Percentiles rank a stretch among this genome's conserved stretches.
Conservation (phyloP, 2,113 vertebrate species). For the Charina bottae region DNA sequence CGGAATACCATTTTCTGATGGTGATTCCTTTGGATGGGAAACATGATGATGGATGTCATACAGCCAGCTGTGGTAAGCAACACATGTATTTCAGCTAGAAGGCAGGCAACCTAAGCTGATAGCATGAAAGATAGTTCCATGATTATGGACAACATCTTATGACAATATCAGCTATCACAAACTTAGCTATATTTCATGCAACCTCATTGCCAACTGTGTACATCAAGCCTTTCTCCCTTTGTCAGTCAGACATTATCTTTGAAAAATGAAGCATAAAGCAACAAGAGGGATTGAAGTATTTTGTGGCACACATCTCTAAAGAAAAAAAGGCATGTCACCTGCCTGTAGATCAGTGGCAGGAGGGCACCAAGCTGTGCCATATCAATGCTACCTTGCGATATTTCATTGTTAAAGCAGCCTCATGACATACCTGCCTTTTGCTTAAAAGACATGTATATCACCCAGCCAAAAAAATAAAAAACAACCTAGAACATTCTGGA, state of each 20-base stretch:
- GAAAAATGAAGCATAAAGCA: slow-evolving; percentile 46
- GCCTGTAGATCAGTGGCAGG: slow-evolving; percentile 51
- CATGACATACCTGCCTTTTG: slow-evolving; percentile 60
- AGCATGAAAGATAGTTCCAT: slow-evolving; percentile 42
- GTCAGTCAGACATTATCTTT: slow-evolving; percentile 47
- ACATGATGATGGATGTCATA: slow-evolving; percentile 47
- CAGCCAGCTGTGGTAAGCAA: slow-evolving; percentile 52
- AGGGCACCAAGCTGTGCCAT: slow-evolving; percentile 69
- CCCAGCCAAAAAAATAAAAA: slow-evolving; percentile 42
- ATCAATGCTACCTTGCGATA: slow-evolving; percentile 58
- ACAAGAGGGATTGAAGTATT: not conserved
- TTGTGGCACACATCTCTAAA: slow-evolving; percentile 21
- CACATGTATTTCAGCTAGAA: slow-evolving; percentile 29
- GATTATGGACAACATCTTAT: slow-evolving; percentile 35
- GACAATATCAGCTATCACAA: slow-evolving; percentile 49
- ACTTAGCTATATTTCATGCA: slow-evolving; percentile 41
- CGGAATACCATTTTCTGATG: slow-evolving; percentile 30
- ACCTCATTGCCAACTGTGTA: slow-evolving; percentile 38
- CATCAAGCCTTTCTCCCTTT: slow-evolving; percentile 43
- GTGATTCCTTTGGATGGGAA: not conserved
- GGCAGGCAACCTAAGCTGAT: slow-evolving; percentile 36
- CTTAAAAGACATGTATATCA: slow-evolving; percentile 61
- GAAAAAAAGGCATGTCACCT: slow-evolving; percentile 46
- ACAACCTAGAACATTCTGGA: slow-evolving; percentile 60
- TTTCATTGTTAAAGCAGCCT: slow-evolving; percentile 65